Evolutionary conservation across 2,797 vertebrate genomes (phyloP).

Genomic region (Calcarius lapponicus): DNA sequence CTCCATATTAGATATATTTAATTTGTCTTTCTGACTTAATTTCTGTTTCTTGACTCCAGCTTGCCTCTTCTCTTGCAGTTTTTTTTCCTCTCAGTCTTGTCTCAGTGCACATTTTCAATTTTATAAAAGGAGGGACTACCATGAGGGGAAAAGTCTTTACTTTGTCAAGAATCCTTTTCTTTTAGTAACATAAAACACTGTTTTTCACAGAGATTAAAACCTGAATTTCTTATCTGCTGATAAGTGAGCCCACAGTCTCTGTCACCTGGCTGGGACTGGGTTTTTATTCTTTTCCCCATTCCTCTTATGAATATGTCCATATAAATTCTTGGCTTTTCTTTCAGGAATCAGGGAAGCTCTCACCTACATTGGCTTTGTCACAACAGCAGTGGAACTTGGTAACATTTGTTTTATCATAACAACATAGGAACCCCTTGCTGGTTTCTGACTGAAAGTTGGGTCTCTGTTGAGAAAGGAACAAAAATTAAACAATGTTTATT

Average conservation of each 20-base stretch:
- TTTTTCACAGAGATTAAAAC: not conserved
- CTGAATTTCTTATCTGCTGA: not conserved
- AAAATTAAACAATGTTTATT: not conserved
- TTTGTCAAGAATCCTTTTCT: not conserved
- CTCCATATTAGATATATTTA: not conserved
- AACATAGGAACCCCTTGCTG: not conserved
- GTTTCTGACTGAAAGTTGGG: not conserved
- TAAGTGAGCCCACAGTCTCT: fast-evolving
- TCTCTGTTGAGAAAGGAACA: not conserved
- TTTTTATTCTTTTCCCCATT: not conserved
- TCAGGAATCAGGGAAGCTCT: not conserved
- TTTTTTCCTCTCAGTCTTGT: not conserved
- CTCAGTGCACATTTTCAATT: not conserved
- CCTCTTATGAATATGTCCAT: not conserved
- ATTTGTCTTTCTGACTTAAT: not conserved
- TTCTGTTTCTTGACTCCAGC: not conserved
- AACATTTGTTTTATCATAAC: not conserved
- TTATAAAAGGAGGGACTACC: not conserved
- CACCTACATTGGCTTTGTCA: not conserved
- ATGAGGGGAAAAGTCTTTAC: not conserved
- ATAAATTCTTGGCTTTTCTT: not conserved
- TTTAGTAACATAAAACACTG: not conserved
- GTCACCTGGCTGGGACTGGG: not conserved
- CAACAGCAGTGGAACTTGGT: not conserved
- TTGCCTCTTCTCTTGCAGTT: not conserved